phyloP scores from a whole-genome alignment of 2,113 vertebrate genomes.

The Epinephelus fuscoguttatus region DNA sequence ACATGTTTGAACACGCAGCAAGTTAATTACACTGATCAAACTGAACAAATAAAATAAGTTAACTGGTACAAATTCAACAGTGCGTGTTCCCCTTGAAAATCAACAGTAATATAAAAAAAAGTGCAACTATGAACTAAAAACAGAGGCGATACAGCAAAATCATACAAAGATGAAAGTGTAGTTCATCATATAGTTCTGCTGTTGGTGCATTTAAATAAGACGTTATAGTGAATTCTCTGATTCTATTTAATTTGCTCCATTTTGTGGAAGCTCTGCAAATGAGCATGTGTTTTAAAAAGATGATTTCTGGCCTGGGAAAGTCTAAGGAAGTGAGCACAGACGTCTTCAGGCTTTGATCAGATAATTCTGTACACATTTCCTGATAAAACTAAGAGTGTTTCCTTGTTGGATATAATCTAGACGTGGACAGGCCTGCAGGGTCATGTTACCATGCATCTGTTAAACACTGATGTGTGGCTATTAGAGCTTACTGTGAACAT shows the following conservation, averaged over 20 bases:
- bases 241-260: not conserved
- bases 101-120: not conserved
- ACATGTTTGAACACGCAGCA: not conserved
- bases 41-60: not conserved
- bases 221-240: not conserved
- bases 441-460: no score
- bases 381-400: conserved; percentile 5
- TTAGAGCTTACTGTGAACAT: not conserved
- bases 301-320: not conserved
- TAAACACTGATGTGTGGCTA: not conserved
- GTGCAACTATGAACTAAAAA: not conserved
- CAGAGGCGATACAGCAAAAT: no score
- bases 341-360: not conserved
- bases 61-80: not conserved
- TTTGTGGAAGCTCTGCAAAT: not conserved
- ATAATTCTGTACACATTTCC: not conserved
- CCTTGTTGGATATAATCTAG: not conserved
- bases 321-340: not conserved
- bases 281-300: not conserved
- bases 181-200: not conserved
- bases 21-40: not conserved
- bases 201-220: not conserved
- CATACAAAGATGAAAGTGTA: no score
- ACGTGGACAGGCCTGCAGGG: not conserved
- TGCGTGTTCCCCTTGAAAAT: not conserved